Evolutionary conservation across 2,888 invertebrate species (phyloP), one percentile per base, ranked within the genome.

Genomic region (Campaea margaritaria): DNA sequence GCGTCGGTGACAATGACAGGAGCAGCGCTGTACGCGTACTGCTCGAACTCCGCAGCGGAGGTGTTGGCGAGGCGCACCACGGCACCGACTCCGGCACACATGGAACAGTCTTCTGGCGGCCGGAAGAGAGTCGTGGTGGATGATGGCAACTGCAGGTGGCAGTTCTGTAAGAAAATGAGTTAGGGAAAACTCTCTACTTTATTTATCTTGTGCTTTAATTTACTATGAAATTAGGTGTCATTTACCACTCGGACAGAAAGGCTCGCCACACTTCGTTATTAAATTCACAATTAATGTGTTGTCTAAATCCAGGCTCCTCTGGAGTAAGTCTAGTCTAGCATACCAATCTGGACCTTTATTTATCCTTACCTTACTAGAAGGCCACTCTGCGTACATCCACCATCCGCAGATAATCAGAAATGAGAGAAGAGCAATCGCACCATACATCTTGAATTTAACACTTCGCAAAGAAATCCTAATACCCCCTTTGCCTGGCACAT

Each of bases 1-100:
- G 96, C 98, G 83, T 98, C 99, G 4, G 94, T 95, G 9, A 99
- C 93, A 12, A 99, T 95, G 0, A 98, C 96, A 0, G 99, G 99
- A 7, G 93, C 93, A 0, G 96, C 96, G 11, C 94, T 93, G 76
- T 97, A 96, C 0, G 97, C 97, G 74, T 94, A 98, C 75, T 93
- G 86, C 75, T 97, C 96, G 79, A 98, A 98, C 58, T 94, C 91
- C 5, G 87, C 85, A 0, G 95, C 93, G 0, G 95, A 93, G 14
- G 97, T 93, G 72, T 95, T 94, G 8, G 93, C 81, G 0, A 97
- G 89, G 60, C 95, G 94, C 39, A 94, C 94, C 28, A 97, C 94
- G 65, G 93, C 82, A 4, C 87, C 84, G 11, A 98, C 89, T 54
- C 93, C 93, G 5, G 81, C 77, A 80, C 98, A 98, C 86, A 97